Percentiles rank a stretch among this genome's conserved stretches.
Evolutionary conservation across 2,888 invertebrate species (phyloP).

Genomic region (Phyllotreta striolata): DNA sequence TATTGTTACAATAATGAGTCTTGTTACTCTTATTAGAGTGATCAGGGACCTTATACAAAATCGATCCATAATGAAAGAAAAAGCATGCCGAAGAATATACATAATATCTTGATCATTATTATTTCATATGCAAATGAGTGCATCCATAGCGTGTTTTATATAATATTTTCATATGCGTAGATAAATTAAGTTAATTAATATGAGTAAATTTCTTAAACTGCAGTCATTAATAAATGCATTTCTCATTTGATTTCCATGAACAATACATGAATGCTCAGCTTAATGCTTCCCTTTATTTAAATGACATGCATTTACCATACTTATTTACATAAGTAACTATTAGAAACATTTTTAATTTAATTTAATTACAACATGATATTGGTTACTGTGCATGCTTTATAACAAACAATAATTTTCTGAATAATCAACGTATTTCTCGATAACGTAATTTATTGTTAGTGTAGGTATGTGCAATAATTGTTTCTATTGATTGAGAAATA

Average conservation of each 20-base stretch:
- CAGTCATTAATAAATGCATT: conserved; percentile 1
- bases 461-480: too few relatives aligned
- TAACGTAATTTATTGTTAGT: too few relatives aligned
- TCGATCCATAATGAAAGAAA: conserved; percentile 12
- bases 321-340: conserved; percentile 1
- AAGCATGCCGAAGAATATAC: conserved; percentile 5
- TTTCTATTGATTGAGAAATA: too few relatives aligned
- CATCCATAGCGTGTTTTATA: conserved; percentile 6
- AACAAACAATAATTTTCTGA: too few relatives aligned
- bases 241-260: conserved; percentile 9
- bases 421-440: too few relatives aligned
- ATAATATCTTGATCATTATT: conserved; percentile 6
- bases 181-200: conserved; percentile 13
- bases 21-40: not conserved
- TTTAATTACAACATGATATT: not conserved
- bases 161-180: conserved; percentile 6
- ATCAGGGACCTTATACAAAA: not conserved
- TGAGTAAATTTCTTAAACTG: conserved; percentile 14
- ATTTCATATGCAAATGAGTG: conserved; percentile 8
- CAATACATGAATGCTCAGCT: not conserved
- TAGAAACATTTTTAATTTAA: too few relatives aligned
- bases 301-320: not conserved
- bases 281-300: conserved; percentile 1
- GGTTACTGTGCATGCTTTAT: too few relatives aligned
- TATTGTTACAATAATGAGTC: not conserved